phyloP scores from a whole-genome alignment of 2,797 vertebrate genomes.

The Echeneis naucrates region DNA sequence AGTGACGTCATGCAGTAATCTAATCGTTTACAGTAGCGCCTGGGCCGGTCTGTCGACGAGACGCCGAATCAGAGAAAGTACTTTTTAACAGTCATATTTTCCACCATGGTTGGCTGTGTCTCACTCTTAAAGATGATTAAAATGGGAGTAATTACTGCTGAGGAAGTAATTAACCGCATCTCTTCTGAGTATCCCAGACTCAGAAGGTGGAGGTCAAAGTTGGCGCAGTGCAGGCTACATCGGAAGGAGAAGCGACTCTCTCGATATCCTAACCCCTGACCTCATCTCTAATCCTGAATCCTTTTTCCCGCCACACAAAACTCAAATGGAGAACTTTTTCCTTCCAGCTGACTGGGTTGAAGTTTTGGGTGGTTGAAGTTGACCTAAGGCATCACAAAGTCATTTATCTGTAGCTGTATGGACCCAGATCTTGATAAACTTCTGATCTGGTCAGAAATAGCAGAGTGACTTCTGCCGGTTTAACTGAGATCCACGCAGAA shows the following conservation, averaged over 20 bases:
- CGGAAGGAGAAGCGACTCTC: too few relatives aligned
- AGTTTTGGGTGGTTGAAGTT: too few relatives aligned
- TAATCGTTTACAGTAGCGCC: conserved; percentile 61
- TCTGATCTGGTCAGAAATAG: background rate
- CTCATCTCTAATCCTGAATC: too few relatives aligned
- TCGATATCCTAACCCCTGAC: too few relatives aligned
- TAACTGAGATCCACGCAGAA: background rate
- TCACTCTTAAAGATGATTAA: background rate
- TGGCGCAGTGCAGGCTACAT: too few relatives aligned
- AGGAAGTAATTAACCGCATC: background rate
- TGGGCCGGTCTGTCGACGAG: conserved; percentile 58
- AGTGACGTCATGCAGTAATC: conserved; percentile 68
- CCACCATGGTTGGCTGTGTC: too few relatives aligned
- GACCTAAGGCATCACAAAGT: too few relatives aligned
- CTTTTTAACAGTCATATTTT: background rate
- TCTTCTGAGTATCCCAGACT: background rate
- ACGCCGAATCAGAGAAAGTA: conserved; percentile 13
- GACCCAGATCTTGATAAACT: background rate
- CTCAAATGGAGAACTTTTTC: too few relatives aligned
- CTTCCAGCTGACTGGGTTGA: too few relatives aligned
- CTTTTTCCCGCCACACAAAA: too few relatives aligned
- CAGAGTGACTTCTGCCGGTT: background rate
- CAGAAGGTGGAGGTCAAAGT: too few relatives aligned
- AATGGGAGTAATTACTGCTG: background rate
- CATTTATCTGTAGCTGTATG: too few relatives aligned